Base-by-base conservation (phyloP, 2,888 invertebrate species). In the Epinotia bilunana region DNA sequence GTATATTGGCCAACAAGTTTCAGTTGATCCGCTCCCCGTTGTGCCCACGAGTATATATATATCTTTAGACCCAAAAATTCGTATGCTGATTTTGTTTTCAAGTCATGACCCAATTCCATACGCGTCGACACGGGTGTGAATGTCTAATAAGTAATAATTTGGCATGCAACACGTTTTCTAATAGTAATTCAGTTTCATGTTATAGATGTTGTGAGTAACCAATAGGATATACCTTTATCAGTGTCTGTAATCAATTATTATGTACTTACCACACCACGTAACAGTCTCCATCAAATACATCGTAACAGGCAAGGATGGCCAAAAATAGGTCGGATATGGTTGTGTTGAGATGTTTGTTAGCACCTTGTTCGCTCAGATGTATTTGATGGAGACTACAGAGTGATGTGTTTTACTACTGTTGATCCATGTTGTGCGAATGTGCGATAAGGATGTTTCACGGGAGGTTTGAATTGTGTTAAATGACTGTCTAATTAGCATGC, bases 241-340 rank as follows among this genome's bases (percentile, higher is more conserved):
- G 64, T 28, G 65, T 65, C 65, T 65, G 53, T 65, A 55, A 65
- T 49, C 28, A 13, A 65, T 65, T 49, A 46, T 18, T 28, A n/a
- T 49, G 53, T n/a, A 53, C 53, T 33, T 33, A 33, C 33, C 33
- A 61, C 61, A 28, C 28, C 13, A 39, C 16, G n/a, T 61, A 18
- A 12, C 1, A 20, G 33, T 16, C n/a, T 1, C n/a, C 53, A 53
- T 53, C 16, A 53, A 53, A 49, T 5, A 49, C 16, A 49, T 16
- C 16, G 49, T 12, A 49, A 49, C 12, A 46, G 9, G 43, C 11
- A 43, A 43, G 43, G 4, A 13, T 33, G 33, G 33, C 6, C 33
- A 33, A 33, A 33, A 33, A 33, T 6, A 33, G 6, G 33, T 33
- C 33, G 6, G 33, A 16, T 49, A 49, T 1, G 16, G 6, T 16